Evolutionary conservation across 2,797 vertebrate genomes (phyloP), one percentile per base, ranked within the genome.

Genomic region (Chlorospingus flavigularis): DNA sequence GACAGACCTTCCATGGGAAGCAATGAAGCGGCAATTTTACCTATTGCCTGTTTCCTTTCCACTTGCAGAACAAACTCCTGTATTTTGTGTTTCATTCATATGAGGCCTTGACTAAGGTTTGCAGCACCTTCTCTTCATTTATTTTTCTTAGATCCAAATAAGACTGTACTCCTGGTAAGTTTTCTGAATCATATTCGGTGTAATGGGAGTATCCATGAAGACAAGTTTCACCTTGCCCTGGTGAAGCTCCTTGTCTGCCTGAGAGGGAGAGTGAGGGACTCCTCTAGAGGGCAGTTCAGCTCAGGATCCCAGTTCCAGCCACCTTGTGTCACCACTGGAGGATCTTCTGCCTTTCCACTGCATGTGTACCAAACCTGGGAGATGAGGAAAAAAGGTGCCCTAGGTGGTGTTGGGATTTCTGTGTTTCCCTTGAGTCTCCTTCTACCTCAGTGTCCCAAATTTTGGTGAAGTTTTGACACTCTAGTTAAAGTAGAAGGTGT

Each of bases 231-330:
- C 19, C 67, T 86, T 70, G 43, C 16, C 33, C 9, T 66, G 9
- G 1, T 31, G 26, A 30, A 8, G 8, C 39, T 73, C n/a, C 45
- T 18, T 37, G 11, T 40, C 8, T 80, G 33, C 65, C 25, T 26
- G 15, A 26, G 28, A 17, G 1, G 6, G 72, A 86, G 63, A 9
- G 50, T 15, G 42, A 75, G 39, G 31, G 70, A 54, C 62, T 93
- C 74, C 86, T 93, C 88, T 91, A 89, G 80, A 89, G 86, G 70
- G 91, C 33, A 4, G 67, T 66, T 96, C 63, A 66, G 78, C 1
- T 17, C 80, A 75, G 78, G 43, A 75, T 47, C 74, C 74, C 30
- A 4, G 0, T 55, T 47, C 15, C 40, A 35, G 50, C n/a, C 43
- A 39, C 72, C 50, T 65, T 15, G 4, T 45, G 24, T 61, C 66